These are phyloP conservation scores for Grantiella picta DNA, from an alignment of 2,113 vertebrate species.

Conservation along the genomic window DNA sequence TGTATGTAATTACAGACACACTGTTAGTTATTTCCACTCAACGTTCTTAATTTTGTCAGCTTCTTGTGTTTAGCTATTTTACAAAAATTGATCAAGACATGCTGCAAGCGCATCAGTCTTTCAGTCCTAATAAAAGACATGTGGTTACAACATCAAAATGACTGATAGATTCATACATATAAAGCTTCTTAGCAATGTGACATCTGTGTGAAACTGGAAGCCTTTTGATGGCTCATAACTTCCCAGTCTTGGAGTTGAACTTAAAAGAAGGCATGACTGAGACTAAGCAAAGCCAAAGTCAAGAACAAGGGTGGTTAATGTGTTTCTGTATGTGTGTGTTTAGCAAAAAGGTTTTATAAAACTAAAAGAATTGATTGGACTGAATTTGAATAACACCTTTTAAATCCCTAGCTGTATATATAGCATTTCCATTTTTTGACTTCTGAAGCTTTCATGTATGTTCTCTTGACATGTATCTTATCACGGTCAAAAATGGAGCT, in stretches of 20 bases:
- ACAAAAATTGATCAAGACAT: not conserved
- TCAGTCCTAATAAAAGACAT: not conserved
- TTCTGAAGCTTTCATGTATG: not conserved
- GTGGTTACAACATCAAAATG: not conserved
- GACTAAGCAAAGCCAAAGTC: not conserved
- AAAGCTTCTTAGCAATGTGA: not conserved
- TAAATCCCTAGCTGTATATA: not conserved
- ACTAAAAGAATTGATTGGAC: not conserved
- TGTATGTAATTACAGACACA: not conserved
- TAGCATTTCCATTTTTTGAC: not conserved
- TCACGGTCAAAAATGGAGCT: not conserved
- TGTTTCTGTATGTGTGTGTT: not conserved
- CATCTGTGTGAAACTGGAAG: not conserved
- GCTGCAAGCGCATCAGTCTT: not conserved
- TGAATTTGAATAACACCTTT: not conserved
- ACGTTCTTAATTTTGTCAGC: not conserved
- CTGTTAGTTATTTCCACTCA: not conserved
- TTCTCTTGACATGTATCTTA: not conserved
- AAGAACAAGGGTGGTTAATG: not conserved
- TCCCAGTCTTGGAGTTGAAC: accelerated
- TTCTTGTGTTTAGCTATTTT: not conserved
- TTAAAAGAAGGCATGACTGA: not conserved
- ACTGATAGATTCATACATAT: not conserved
- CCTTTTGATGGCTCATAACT: not conserved
- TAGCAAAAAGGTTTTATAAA: not conserved